Evolutionary conservation across 1,140 invertebrate genomes (phyloP).

Genomic region (Scaptomyza montana): DNA sequence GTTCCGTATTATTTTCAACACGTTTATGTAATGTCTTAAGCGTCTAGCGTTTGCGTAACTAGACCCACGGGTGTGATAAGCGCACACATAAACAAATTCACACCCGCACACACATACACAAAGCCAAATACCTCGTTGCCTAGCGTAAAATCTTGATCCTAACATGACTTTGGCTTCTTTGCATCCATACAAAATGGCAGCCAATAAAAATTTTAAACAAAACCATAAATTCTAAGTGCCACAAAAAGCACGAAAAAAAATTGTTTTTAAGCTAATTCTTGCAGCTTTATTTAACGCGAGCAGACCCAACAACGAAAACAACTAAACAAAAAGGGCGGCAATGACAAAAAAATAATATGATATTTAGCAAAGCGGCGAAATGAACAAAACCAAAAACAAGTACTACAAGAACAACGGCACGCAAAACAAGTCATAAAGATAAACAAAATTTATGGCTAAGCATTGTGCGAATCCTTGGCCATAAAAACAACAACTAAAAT

Average conservation of each 20-base stretch:
- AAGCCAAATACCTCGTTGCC: constrained; percentile 29
- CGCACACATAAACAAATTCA: constrained; percentile 44
- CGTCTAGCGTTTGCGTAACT: constrained; percentile 11
- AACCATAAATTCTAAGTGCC: constrained; percentile 56
- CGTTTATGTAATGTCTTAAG: constrained; percentile 30
- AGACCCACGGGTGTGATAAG: constrained; percentile 46
- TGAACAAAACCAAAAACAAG: constrained; percentile 19
- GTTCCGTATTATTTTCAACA: constrained; percentile 10
- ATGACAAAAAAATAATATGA: constrained; percentile 55
- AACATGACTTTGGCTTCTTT: constrained; percentile 12
- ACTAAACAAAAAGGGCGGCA: constrained; percentile 28
- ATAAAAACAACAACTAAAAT: constrained; percentile 49
- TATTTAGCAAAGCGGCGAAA: constrained; percentile 45
- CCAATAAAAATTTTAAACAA: constrained; percentile 68
- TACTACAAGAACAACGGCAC: constrained; percentile 35
- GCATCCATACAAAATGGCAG: constrained; percentile 37
- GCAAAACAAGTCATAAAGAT: constrained; percentile 82
- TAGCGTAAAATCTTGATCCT: constrained; percentile 47
- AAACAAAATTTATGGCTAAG: constrained; percentile 77
- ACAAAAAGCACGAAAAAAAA: constrained; percentile 21
- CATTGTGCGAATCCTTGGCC: constrained; percentile 57
- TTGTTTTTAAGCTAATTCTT: constrained; percentile 40
- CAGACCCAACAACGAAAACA: constrained; percentile 14
- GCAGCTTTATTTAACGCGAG: constrained; percentile 62
- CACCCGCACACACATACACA: constrained; percentile 19